Conservation (phyloP, 2,888 invertebrate species). For the Dryocosmus kuriphilus region DNA sequence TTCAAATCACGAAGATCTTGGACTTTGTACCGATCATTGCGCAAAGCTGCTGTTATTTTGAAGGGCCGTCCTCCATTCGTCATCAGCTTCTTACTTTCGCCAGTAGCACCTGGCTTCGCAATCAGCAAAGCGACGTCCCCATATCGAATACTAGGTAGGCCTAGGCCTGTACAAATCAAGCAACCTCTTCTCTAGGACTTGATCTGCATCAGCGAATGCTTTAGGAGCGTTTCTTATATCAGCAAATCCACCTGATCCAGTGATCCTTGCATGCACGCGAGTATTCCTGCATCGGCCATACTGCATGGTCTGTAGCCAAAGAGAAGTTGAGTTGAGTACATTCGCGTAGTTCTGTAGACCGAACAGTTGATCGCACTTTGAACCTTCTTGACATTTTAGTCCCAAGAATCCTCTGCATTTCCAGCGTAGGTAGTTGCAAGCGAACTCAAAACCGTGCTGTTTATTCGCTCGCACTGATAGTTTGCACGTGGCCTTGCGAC, state of each 20-base stretch:
- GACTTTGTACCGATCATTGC: too few species aligned
- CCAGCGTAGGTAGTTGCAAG: slow-evolving; percentile 59
- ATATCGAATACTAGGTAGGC: too few species aligned
- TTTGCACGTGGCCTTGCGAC: slow-evolving; percentile 67
- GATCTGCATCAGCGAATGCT: slow-evolving; percentile 41
- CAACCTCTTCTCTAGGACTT: too few species aligned
- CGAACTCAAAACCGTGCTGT: slow-evolving; percentile 62
- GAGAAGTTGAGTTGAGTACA: slow-evolving; percentile 48
- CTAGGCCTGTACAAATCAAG: too few species aligned
- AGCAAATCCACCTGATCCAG: slow-evolving; percentile 49
- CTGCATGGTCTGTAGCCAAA: slow-evolving; percentile 53
- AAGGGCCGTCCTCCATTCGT: too few species aligned
- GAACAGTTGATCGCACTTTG: slow-evolving; percentile 59
- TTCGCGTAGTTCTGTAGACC: slow-evolving; percentile 52
- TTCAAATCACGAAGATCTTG: too few species aligned
- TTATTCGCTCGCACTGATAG: slow-evolving; percentile 70
- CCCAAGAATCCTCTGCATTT: slow-evolving; percentile 38
- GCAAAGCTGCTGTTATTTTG: too few species aligned
- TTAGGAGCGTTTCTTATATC: slow-evolving; percentile 45
- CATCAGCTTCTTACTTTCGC: too few species aligned
- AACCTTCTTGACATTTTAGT: slow-evolving; percentile 9
- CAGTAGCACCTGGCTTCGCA: too few species aligned
- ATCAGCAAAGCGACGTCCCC: too few species aligned
- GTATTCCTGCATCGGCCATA: slow-evolving; percentile 45
- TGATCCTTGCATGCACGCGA: slow-evolving; percentile 42